phyloP scores from a whole-genome alignment of 2,113 vertebrate genomes.

The Bufo gargarizans region DNA sequence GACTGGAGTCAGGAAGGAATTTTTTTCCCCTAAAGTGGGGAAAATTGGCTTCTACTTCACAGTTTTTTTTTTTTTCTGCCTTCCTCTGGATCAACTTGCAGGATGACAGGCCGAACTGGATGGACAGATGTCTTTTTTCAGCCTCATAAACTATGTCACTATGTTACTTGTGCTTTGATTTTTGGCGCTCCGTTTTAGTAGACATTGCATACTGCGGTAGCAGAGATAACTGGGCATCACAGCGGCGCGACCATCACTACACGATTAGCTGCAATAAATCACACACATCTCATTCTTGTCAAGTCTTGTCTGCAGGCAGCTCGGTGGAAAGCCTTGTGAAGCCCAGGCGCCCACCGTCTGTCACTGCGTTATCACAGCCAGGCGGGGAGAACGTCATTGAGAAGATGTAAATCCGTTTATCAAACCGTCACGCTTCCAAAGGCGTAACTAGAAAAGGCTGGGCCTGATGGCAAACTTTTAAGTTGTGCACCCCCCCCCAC shows the following conservation, averaged over 20 bases:
- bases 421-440: neutral
- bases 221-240: neutral
- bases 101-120: too few species aligned
- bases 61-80: too few species aligned
- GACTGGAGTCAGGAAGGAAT: too few species aligned
- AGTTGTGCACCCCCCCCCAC: too few species aligned
- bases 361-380: neutral
- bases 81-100: too few species aligned
- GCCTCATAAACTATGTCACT: too few species aligned
- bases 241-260: neutral
- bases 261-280: slow-evolving; percentile 10
- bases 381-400: slow-evolving; percentile 17
- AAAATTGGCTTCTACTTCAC: too few species aligned
- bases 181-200: neutral
- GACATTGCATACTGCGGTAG: neutral
- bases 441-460: too few species aligned
- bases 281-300: neutral
- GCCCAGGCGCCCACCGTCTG: neutral
- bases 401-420: slow-evolving; percentile 19
- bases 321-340: slow-evolving; percentile 5
- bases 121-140: too few species aligned
- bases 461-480: too few species aligned
- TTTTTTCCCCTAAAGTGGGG: too few species aligned
- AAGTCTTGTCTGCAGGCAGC: neutral
- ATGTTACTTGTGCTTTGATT: neutral